A percentile compares a stretch with the other conserved stretches of the same genome.
Evolutionary conservation across 2,797 vertebrate genomes (phyloP).

Genomic region (Benthosema pterotum): DNA sequence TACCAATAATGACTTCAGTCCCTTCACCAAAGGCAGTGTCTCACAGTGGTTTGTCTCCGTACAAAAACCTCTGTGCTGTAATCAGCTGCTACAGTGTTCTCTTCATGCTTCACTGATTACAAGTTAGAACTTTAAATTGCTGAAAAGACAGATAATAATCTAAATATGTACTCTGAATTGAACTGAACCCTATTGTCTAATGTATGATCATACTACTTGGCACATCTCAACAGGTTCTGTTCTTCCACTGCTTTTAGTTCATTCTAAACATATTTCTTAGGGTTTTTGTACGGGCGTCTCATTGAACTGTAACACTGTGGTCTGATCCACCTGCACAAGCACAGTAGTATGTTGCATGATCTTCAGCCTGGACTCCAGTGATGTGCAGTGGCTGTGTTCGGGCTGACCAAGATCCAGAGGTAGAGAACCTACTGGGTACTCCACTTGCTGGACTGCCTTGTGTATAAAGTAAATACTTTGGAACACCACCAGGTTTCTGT

Average conservation of each 20-base stretch:
- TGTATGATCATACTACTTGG: constrained; percentile 1
- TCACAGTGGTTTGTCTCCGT: constrained; percentile 35
- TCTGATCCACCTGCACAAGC: neutral
- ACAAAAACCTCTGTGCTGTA: constrained; percentile 42
- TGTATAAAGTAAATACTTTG: constrained; percentile 6
- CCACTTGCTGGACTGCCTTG: constrained; percentile 1
- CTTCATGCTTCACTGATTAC: constrained; percentile 15
- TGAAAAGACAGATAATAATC: neutral
- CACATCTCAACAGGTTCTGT: no score
- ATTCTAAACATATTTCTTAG: neutral
- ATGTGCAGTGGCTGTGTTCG: constrained; percentile 16
- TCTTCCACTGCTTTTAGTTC: neutral
- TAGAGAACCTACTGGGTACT: no score
- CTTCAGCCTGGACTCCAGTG: constrained; percentile 14
- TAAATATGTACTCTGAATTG: no score
- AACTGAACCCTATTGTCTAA: neutral
- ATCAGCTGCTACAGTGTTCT: constrained; percentile 7
- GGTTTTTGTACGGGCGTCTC: constrained; percentile 40
- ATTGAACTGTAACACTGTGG: constrained; percentile 33
- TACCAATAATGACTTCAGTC: constrained; percentile 5
- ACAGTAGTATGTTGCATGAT: constrained; percentile 30
- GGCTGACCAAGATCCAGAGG: neutral
- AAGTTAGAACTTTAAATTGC: neutral
- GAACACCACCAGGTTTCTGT: constrained; percentile 23
- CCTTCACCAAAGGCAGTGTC: constrained; percentile 36